Percentiles rank a stretch among this genome's conserved stretches.
Evolutionary conservation across 2,888 invertebrate genomes (phyloP).

Genomic region (Nephrotoma flavescens): DNA sequence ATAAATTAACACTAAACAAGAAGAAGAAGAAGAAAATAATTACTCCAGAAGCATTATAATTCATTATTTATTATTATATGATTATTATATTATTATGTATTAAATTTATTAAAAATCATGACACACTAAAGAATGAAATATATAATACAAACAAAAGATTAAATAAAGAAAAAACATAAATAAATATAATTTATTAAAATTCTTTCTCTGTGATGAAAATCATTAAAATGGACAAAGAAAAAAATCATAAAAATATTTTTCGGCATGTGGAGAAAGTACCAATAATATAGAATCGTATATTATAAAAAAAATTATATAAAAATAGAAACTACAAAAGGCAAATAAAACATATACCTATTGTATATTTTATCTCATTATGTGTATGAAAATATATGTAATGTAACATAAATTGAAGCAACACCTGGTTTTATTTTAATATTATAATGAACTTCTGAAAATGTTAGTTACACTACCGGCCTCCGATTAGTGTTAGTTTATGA

Average conservation of each 20-base stretch:
- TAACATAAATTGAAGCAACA: not conserved
- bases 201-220: not conserved
- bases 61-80: not conserved
- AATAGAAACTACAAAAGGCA: not conserved
- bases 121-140: not conserved
- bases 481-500: no score
- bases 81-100: not conserved
- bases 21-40: not conserved
- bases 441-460: no score
- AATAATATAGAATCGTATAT: not conserved
- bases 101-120: not conserved
- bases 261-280: not conserved
- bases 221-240: not conserved
- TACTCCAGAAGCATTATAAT: not conserved
- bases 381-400: conserved; percentile 11
- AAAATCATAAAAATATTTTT: not conserved
- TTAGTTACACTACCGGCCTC: no score
- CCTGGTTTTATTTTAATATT: not conserved
- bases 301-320: not conserved
- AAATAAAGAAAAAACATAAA: not conserved
- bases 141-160: not conserved
- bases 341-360: conserved; percentile 9
- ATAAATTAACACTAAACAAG: not conserved
- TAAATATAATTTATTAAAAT: not conserved
- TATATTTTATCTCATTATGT: conserved; percentile 14